These are phyloP conservation scores for Amblyopsis hoosieri DNA, from an alignment of 2,797 vertebrate genomes.

Conservation along the genomic window DNA sequence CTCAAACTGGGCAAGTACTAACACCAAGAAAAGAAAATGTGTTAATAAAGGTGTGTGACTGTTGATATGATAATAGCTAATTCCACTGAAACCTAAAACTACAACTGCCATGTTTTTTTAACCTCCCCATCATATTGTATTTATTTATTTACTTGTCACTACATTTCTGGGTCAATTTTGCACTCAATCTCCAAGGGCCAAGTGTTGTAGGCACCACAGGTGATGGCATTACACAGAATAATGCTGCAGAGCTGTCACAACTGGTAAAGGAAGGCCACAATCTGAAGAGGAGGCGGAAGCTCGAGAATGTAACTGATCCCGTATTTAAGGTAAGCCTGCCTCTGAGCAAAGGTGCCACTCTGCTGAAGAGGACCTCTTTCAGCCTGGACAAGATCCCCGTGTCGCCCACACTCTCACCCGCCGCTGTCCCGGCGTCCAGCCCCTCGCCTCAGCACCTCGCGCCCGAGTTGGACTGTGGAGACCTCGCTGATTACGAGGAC, in stretches of 20 bases:
- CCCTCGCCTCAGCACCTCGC: neutral
- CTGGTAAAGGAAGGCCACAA: neutral
- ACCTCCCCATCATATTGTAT: neutral
- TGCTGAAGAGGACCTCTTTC: constrained; percentile 68
- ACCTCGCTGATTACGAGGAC: neutral
- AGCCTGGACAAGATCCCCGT: constrained; percentile 7
- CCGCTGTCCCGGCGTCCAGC: neutral
- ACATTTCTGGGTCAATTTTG: constrained; percentile 2
- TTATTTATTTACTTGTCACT: neutral
- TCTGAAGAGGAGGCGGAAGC: constrained; percentile 11
- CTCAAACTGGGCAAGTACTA: neutral
- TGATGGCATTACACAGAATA: neutral
- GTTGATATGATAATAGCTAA: neutral
- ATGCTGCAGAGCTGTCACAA: neutral
- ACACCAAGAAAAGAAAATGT: constrained; percentile 16
- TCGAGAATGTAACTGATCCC: constrained; percentile 17
- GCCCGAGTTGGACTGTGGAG: neutral
- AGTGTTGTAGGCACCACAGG: neutral
- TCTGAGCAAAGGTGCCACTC: constrained; percentile 48
- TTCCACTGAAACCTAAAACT: neutral
- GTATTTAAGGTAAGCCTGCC: constrained; percentile 74
- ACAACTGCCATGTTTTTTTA: neutral
- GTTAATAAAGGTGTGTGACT: constrained; percentile 43
- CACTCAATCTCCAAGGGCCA: constrained; percentile 32
- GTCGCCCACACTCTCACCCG: neutral